Percentiles rank a stretch among this genome's conserved stretches.
phyloP scores from a whole-genome alignment of 37 sponge, comb jelly and placozoan genomes.

The Bolinopsis microptera region DNA sequence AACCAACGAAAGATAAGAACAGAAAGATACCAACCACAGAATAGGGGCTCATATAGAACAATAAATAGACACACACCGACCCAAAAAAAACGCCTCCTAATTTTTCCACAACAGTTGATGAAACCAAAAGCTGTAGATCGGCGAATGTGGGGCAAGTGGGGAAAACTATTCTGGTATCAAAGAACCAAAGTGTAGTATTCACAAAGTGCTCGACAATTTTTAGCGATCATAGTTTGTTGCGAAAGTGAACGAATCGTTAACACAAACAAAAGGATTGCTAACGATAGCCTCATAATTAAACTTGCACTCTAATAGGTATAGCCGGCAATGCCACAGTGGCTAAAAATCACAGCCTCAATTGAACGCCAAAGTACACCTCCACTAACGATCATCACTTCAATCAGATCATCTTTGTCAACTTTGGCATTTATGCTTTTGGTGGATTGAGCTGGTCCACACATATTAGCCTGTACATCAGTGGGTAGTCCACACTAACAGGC shows the following conservation, averaged over 20 bases:
- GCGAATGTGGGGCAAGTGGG: not conserved
- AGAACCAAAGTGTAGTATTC: not conserved
- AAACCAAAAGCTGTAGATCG: conserved; percentile 15
- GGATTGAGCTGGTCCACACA: not conserved
- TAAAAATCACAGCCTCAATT: not conserved
- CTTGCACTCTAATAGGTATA: not conserved
- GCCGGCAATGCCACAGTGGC: not conserved
- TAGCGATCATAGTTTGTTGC: not conserved
- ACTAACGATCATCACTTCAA: not conserved
- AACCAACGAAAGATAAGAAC: not conserved
- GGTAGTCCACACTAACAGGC: not conserved
- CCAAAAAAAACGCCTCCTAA: not conserved
- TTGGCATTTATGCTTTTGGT: not conserved
- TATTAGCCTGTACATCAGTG: not conserved
- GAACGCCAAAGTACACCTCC: not conserved
- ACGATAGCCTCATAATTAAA: not conserved
- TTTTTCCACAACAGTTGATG: conserved; percentile 6
- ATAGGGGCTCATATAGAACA: not conserved
- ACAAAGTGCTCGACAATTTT: not conserved
- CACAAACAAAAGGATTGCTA: not conserved
- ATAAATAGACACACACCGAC: not conserved
- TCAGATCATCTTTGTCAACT: not conserved
- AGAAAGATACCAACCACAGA: not conserved
- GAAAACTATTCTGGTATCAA: not conserved
- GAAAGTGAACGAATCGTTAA: not conserved